Percentiles rank a stretch among this genome's conserved stretches.
These are phyloP conservation scores for Heliconius sara DNA, from an alignment of 2,888 invertebrate genomes.

Conservation along the genomic window DNA sequence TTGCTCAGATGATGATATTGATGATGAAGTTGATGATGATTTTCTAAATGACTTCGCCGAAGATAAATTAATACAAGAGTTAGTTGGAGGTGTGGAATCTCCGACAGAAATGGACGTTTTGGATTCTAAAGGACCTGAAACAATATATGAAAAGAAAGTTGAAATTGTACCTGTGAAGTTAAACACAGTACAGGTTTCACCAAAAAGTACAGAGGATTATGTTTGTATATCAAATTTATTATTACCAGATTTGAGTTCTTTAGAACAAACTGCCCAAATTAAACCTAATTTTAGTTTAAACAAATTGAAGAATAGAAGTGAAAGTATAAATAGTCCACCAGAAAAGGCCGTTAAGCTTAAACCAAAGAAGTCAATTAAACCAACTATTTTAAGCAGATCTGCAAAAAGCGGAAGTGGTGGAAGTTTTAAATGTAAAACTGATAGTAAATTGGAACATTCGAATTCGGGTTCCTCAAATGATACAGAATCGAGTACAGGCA, in stretches of 20 bases:
- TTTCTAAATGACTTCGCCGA: conserved; percentile 68
- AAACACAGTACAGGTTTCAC: conserved; percentile 60
- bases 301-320: conserved; percentile 74
- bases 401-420: conserved; percentile 58
- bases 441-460: conserved; percentile 76
- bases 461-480: conserved; percentile 85
- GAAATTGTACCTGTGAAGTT: conserved; percentile 79
- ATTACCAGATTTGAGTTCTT: conserved; percentile 67
- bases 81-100: conserved; percentile 77
- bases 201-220: conserved; percentile 70
- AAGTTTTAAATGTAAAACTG: conserved; percentile 59
- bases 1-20: conserved; percentile 70
- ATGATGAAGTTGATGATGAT: conserved; percentile 62
- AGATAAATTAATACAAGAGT: conserved; percentile 75
- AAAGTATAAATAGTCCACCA: conserved; percentile 74
- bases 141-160: conserved; percentile 69
- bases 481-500: conserved; percentile 80
- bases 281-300: conserved; percentile 76
- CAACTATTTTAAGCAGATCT: conserved; percentile 65
- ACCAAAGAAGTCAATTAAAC: conserved; percentile 65
- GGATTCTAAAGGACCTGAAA: conserved; percentile 77
- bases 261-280: conserved; percentile 75
- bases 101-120: conserved; percentile 68
- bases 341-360: conserved; percentile 75
- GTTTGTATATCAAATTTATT: conserved; percentile 72